Percentiles rank a stretch among this genome's conserved stretches.
phyloP scores from a whole-genome alignment of 2,888 invertebrate species.

The Chydorus sphaericus region DNA sequence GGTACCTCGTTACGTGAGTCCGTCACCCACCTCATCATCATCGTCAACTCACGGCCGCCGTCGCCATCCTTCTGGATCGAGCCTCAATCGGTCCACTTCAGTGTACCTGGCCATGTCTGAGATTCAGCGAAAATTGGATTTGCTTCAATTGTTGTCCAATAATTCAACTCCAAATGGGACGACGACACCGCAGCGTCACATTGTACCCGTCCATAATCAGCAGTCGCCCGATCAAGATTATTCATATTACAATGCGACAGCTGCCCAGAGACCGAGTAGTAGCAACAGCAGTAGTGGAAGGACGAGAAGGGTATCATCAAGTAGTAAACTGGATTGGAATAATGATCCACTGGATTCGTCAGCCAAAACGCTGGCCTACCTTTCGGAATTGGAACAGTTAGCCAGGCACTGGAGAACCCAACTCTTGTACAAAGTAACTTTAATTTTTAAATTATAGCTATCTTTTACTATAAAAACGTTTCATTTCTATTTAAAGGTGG shows the following conservation, averaged over 20 bases:
- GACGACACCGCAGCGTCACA: background rate
- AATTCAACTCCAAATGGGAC: background rate
- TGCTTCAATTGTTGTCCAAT: background rate
- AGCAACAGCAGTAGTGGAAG: background rate
- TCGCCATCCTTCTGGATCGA: background rate
- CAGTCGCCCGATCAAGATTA: background rate
- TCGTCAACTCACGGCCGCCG: background rate
- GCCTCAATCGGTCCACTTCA: conserved; percentile 10
- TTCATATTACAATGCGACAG: background rate
- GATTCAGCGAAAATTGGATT: conserved; percentile 9
- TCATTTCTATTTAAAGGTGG: background rate
- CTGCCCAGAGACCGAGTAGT: background rate
- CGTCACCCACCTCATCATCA: background rate
- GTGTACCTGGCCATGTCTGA: conserved; percentile 12
- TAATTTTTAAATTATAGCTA: background rate
- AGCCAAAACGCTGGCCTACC: conserved; percentile 35
- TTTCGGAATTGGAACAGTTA: conserved; percentile 35
- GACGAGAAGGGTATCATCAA: background rate
- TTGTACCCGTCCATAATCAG: background rate
- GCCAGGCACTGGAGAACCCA: conserved; percentile 36
- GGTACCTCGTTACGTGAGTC: background rate
- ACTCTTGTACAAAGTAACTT: conserved; percentile 36
- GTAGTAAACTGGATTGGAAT: background rate
- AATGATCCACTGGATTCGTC: conserved; percentile 10
- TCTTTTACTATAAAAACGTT: background rate